Evolutionary conservation across 1,140 invertebrate genomes (phyloP), one percentile per base, ranked within the genome.

Genomic region (Apis laboriosa): DNA sequence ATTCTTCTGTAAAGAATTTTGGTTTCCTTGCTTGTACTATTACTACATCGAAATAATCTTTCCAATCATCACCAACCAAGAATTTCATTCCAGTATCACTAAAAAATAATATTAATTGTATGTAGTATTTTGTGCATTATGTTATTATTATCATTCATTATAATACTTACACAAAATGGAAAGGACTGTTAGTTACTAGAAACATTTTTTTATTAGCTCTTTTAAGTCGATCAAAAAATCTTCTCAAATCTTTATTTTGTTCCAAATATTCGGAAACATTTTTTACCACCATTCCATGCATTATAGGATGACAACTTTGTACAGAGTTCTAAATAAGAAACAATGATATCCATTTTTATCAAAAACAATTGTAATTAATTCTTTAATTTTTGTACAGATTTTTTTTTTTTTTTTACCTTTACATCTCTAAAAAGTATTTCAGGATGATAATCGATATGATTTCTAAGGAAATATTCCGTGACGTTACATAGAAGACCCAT

Each of bases 391-490:
- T 11, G 43, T 49, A 21, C 1, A n/a, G 34, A 43, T 43, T 43
- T 43, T 19, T 70, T 13, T 9, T n/a, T 13, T 73, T 7, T 15
- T 19, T 5, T 93, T 95, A 98, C 98, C 95, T 98, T 97, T 1
- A 99, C 98, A 94, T 99, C 99, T 92, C 98, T 96, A 91, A 99
- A 99, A 13, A 99, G 95, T 91, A 99, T 99, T 94, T 99, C 98
- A 1, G 99, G 98, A 94, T 99, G 97, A 93, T 98, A 99, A 89
- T 98, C 97, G 81, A 99, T 98, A 85, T 97, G 96, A 92, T 99
- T 97, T 64, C 96, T 95, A 77, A 97, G 96, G 92, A 99, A 99
- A 95, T 97, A 99, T 94, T 99, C 98, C 9, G 98, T 97, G 0
- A 99, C 97, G 94, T 99, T 98, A 86, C 98, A 98, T 7, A 99